Evolutionary conservation across 2,113 vertebrate species (phyloP).

Genomic region (Campylomormyrus numenius): DNA sequence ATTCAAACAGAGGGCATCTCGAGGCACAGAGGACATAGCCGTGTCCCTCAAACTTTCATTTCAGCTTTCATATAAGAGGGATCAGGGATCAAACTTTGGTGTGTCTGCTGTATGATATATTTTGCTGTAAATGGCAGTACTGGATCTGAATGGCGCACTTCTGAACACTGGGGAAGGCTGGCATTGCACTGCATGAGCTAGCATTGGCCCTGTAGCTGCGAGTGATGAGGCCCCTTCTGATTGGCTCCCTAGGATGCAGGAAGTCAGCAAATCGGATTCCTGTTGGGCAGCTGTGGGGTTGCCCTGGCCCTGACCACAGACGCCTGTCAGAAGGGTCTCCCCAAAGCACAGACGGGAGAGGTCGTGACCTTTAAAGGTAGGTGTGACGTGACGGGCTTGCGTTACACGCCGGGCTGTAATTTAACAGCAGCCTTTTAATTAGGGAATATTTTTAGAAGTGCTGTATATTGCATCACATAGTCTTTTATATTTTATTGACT

Average conservation of each 20-base stretch:
- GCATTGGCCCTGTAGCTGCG: background rate
- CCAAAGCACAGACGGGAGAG: constrained; percentile 89
- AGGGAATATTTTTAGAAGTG: background rate
- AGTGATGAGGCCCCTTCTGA: background rate
- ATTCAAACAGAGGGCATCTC: background rate
- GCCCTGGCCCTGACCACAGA: constrained; percentile 87
- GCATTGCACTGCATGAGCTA: background rate
- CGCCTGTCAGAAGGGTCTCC: constrained; percentile 91
- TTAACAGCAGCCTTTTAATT: background rate
- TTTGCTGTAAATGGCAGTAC: background rate
- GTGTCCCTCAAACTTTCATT: background rate
- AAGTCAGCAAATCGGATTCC: constrained; percentile 90
- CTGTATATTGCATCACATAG: background rate
- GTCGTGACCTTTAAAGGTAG: constrained; percentile 89
- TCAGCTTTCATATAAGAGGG: background rate
- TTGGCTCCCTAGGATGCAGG: constrained; percentile 75
- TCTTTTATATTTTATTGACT: background rate
- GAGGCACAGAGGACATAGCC: background rate
- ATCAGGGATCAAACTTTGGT: background rate
- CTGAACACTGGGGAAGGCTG: background rate
- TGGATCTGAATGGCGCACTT: background rate
- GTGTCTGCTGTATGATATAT: background rate
- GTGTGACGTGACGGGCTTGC: background rate
- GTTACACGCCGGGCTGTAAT: background rate
- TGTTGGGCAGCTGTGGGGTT: constrained; percentile 90